Conservation (phyloP, 2,888 invertebrate species). For the Troides helena region DNA sequence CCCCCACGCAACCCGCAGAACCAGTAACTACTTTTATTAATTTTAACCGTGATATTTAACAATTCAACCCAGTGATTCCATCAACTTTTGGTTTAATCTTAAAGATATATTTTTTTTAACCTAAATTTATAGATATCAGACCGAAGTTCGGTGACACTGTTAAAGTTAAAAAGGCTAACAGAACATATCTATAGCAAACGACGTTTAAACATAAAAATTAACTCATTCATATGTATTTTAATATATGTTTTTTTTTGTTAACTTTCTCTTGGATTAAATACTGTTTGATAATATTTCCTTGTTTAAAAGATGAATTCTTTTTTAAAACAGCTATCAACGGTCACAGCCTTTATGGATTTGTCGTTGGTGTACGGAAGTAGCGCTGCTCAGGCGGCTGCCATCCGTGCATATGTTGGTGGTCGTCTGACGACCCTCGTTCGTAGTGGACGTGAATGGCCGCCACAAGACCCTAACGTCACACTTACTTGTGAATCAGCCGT, state of each 20-base stretch:
- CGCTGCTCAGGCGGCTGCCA: slow-evolving; percentile 81
- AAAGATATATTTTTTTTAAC: too few species aligned
- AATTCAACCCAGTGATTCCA: too few species aligned
- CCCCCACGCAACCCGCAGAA: slow-evolving; percentile 83
- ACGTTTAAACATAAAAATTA: too few species aligned
- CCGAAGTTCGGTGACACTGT: too few species aligned
- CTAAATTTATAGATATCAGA: too few species aligned
- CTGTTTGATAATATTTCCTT: too few species aligned
- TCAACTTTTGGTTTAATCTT: too few species aligned
- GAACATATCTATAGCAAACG: too few species aligned
- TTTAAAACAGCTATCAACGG: slow-evolving; percentile 78
- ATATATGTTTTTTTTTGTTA: too few species aligned
- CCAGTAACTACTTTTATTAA: slow-evolving; percentile 77
- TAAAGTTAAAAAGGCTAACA: too few species aligned
- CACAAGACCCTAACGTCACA: slow-evolving; percentile 84
- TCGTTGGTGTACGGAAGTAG: slow-evolving; percentile 91
- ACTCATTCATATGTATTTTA: too few species aligned
- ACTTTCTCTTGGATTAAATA: too few species aligned
- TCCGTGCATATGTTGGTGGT: slow-evolving; percentile 85
- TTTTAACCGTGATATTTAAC: neutral
- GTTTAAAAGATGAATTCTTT: slow-evolving; percentile 3
- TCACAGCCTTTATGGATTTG: slow-evolving; percentile 87
- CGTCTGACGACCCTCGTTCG: slow-evolving; percentile 82
- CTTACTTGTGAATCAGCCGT: slow-evolving; percentile 84
- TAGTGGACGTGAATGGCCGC: slow-evolving; percentile 85